Percentiles rank a stretch among this genome's conserved stretches.
Evolutionary conservation across 2,888 invertebrate species (phyloP).

Genomic region (Microctonus hyperodae): DNA sequence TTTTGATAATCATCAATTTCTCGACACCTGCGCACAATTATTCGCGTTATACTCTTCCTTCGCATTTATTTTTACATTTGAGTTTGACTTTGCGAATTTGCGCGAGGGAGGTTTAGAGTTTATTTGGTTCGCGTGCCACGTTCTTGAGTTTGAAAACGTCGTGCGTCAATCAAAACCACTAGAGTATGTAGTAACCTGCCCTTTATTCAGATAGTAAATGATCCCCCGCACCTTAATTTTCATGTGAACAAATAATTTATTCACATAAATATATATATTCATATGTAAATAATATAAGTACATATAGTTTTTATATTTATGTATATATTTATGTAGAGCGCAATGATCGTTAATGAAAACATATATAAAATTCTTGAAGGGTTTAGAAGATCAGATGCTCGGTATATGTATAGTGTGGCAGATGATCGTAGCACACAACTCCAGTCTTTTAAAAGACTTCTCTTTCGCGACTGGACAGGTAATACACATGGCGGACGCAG

Average conservation of each 20-base stretch:
- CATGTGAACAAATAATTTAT: slow-evolving; percentile 35
- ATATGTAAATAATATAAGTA: no score
- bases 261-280: background rate
- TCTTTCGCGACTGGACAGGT: slow-evolving; percentile 1
- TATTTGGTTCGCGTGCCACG: slow-evolving; percentile 58
- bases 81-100: background rate
- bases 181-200: background rate
- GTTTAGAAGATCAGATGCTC: no score
- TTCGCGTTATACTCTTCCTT: background rate
- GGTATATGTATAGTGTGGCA: no score
- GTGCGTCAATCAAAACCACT: slow-evolving; percentile 60
- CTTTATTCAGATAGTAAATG: slow-evolving; percentile 25
- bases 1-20: slow-evolving; percentile 7
- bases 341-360: no score
- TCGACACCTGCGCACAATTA: background rate
- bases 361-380: background rate
- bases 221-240: slow-evolving; percentile 40
- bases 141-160: slow-evolving; percentile 57
- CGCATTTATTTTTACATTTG: background rate
- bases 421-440: no score
- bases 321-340: no score
- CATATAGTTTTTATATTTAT: background rate
- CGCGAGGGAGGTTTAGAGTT: slow-evolving; percentile 37
- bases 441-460: background rate
- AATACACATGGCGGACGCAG: background rate